Percentiles rank a stretch among this genome's conserved stretches.
Evolutionary conservation across 2,888 invertebrate species (phyloP).

Genomic region (Biston stratarius): DNA sequence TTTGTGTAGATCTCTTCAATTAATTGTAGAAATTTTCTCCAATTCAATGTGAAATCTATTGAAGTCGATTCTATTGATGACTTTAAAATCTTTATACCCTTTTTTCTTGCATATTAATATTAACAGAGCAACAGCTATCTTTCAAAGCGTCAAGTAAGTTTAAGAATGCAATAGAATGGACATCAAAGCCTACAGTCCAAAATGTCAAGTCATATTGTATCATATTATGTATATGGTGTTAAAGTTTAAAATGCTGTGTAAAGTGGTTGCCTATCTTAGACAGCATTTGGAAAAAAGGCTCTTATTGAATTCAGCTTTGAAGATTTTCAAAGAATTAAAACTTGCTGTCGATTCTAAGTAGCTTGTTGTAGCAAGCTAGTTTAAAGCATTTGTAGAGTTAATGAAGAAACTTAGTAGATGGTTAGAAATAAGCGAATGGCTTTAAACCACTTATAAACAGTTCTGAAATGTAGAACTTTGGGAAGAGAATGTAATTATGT

Average conservation of each 20-base stretch:
- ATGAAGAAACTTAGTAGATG: constrained; percentile 70
- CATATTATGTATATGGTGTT: no score
- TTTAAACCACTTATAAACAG: constrained; percentile 43
- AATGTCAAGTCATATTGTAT: neutral
- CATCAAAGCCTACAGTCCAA: neutral
- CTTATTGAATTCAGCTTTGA: no score
- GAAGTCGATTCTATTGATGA: no score
- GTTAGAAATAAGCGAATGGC: constrained; percentile 59
- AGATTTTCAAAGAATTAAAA: neutral
- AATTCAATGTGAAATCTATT: no score
- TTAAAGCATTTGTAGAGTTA: constrained; percentile 84
- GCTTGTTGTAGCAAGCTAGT: constrained; percentile 84
- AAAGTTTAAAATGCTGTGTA: no score
- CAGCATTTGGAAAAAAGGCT: neutral
- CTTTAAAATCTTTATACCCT: no score
- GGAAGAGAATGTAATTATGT: neutral
- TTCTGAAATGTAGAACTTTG: constrained; percentile 22
- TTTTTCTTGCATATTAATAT: no score
- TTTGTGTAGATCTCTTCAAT: neutral
- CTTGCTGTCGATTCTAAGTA: constrained; percentile 59
- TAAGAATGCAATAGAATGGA: neutral
- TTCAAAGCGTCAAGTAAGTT: neutral
- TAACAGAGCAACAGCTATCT: no score
- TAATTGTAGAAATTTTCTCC: neutral
- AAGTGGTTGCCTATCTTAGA: no score